Evolutionary conservation across 1,140 invertebrate species (phyloP).

Genomic region (Drosophila burlai): DNA sequence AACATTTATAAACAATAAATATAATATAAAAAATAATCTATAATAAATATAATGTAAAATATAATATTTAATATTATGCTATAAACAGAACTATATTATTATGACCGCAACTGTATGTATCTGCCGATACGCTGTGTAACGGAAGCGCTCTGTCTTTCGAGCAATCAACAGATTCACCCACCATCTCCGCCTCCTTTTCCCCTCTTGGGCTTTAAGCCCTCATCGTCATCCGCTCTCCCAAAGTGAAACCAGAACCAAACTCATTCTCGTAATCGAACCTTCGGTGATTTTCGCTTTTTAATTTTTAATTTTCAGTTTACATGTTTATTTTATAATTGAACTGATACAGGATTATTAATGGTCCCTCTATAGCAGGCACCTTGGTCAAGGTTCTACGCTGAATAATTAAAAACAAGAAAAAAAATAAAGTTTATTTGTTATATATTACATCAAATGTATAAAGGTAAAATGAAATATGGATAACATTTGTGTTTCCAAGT

Average conservation of each 20-base stretch:
- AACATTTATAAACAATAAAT: no score
- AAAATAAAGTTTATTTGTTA: not conserved
- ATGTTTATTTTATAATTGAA: constrained; percentile 22
- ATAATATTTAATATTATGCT: not conserved
- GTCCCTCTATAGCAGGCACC: constrained; percentile 21
- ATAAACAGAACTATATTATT: not conserved
- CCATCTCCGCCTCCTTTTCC: not conserved
- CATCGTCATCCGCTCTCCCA: not conserved
- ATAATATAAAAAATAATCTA: not conserved
- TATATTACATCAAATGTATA: constrained; percentile 11
- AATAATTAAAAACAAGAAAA: not conserved
- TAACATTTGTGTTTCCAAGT: constrained; percentile 2
- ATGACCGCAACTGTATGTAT: not conserved
- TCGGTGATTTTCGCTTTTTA: not conserved
- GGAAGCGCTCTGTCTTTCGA: constrained; percentile 1
- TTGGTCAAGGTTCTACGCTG: constrained; percentile 16
- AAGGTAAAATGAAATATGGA: constrained; percentile 1
- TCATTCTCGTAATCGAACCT: not conserved
- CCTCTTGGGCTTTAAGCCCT: not conserved
- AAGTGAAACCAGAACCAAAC: not conserved
- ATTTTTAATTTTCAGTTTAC: constrained; percentile 8
- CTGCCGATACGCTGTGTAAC: not conserved
- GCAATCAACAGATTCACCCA: not conserved
- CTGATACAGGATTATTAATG: constrained; percentile 19
- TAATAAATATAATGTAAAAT: not conserved